Evolutionary conservation across 1,140 invertebrate genomes (phyloP).

Genomic region (Octopus sinensis): DNA sequence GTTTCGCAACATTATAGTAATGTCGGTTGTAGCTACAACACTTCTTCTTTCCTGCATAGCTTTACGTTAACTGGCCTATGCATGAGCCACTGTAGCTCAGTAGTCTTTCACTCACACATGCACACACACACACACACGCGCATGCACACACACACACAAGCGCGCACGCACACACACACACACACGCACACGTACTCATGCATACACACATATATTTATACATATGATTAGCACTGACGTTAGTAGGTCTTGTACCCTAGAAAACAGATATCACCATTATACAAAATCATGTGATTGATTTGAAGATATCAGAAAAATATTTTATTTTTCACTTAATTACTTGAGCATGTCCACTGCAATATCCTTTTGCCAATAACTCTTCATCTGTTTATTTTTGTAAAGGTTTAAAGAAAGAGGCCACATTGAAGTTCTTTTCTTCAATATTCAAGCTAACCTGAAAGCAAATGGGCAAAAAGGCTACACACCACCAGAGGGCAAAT

Average conservation of each 20-base stretch:
- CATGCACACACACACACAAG: background rate
- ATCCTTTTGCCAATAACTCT: too few species aligned
- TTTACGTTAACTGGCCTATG: too few species aligned
- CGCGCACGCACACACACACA: background rate
- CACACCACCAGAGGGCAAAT: conserved; percentile 78
- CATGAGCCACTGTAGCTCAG: too few species aligned
- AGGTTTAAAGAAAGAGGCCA: conserved; percentile 94
- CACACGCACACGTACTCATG: background rate
- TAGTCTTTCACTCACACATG: background rate
- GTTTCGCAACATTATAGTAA: too few species aligned
- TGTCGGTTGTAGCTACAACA: too few species aligned
- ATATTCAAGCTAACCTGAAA: conserved; percentile 93
- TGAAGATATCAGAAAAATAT: too few species aligned
- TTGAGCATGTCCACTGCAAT: too few species aligned
- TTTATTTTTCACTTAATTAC: too few species aligned
- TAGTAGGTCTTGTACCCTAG: too few species aligned
- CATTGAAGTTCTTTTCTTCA: conserved; percentile 93
- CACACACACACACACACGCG: background rate
- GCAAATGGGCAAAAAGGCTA: conserved; percentile 87
- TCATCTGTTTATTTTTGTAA: conserved; percentile 18
- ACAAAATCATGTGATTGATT: too few species aligned
- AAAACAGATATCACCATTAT: too few species aligned
- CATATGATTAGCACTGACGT: background rate
- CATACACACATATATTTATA: background rate
- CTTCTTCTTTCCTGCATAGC: too few species aligned